phyloP scores from a whole-genome alignment of 2,888 invertebrate genomes.

The Monoplex corrugatus region DNA sequence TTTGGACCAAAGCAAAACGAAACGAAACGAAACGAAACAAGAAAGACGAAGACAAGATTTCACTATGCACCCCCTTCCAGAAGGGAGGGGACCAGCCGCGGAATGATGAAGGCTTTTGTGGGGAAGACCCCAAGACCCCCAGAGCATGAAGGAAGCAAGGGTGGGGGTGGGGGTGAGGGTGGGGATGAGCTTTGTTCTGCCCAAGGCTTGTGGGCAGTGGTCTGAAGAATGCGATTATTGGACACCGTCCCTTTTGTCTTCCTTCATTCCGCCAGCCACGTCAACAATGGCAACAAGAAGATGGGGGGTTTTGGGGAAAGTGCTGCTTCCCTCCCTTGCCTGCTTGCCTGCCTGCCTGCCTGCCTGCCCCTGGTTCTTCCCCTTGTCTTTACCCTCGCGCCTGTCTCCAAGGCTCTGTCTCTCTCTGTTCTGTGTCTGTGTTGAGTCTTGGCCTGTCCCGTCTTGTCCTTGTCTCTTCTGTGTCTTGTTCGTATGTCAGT shows the following conservation, averaged over 20 bases:
- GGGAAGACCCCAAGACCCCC: constrained; percentile 1
- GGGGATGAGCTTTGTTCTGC: constrained; percentile 23
- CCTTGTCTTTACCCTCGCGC: too few relatives aligned
- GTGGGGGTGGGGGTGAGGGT: not conserved
- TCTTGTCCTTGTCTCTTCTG: too few relatives aligned
- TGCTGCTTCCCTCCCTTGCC: not conserved
- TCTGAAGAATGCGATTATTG: constrained; percentile 47
- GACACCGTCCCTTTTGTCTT: constrained; percentile 43
- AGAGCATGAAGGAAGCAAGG: not conserved
- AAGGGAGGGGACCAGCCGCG: not conserved
- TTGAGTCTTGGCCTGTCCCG: too few relatives aligned
- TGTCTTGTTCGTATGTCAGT: too few relatives aligned
- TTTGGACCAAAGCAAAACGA: too few relatives aligned
- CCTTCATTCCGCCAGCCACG: not conserved
- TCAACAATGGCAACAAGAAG: constrained; percentile 35
- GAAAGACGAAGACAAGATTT: constrained; percentile 3
- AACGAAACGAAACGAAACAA: too few relatives aligned
- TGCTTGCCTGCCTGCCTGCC: not conserved
- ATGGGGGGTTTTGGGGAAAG: too few relatives aligned
- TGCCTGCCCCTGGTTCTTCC: not conserved
- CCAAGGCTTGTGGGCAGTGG: constrained; percentile 25
- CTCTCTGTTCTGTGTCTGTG: too few relatives aligned
- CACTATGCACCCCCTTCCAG: not conserved
- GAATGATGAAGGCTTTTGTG: not conserved
- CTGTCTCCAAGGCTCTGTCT: too few relatives aligned